Percentiles rank a stretch among this genome's conserved stretches.
Conservation (phyloP, 2,113 vertebrate species). For the Hyperoodon ampullatus region DNA sequence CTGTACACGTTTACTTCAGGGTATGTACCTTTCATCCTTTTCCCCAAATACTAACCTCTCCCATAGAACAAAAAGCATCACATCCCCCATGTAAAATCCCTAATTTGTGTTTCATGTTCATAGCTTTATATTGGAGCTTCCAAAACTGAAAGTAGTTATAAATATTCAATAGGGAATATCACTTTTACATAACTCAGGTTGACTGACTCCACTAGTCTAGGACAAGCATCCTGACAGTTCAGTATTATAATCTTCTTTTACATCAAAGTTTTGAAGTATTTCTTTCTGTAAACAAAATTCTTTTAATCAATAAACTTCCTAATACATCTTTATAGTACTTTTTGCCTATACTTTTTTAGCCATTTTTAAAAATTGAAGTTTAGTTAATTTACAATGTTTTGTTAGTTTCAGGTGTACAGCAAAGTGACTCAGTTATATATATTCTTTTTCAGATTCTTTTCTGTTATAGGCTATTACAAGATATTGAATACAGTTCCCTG, state of each 20-base stretch:
- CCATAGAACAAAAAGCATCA: neutral
- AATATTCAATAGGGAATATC: neutral
- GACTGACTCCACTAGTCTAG: neutral
- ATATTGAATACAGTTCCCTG: too few species aligned
- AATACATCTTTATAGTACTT: too few species aligned
- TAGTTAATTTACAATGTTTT: too few species aligned
- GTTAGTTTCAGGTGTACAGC: too few species aligned
- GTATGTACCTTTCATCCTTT: neutral
- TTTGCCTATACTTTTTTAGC: too few species aligned
- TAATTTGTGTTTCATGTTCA: neutral
- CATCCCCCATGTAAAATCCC: neutral
- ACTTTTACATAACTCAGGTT: neutral
- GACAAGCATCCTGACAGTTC: neutral
- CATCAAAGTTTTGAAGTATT: neutral
- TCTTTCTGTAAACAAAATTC: too few species aligned
- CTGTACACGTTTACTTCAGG: neutral
- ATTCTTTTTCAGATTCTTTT: too few species aligned
- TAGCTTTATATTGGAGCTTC: neutral
- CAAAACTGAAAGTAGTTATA: neutral
- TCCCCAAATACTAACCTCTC: neutral
- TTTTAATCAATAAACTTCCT: too few species aligned
- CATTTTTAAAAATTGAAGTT: too few species aligned
- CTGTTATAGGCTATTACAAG: too few species aligned
- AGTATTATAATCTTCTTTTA: neutral
- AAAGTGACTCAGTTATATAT: too few species aligned